Base-by-base conservation (phyloP, 2,888 invertebrate genomes). In the Lepidocyrtoides sp. region DNA sequence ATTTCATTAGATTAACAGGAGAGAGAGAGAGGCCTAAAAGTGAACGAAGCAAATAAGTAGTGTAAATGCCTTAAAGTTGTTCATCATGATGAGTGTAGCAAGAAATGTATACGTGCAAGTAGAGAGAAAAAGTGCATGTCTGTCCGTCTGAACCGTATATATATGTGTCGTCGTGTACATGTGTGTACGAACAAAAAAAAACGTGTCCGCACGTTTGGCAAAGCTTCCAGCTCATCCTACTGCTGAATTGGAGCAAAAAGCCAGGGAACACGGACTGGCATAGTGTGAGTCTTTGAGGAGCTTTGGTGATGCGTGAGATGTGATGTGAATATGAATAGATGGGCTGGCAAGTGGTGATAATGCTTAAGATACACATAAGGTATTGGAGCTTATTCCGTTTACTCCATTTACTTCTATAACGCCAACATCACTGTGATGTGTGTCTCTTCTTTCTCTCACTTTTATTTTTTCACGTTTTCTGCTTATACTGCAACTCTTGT, bases 291-390 rank as follows among this genome's bases (percentile, higher is more conserved):
- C 72, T 66, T 88, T 86, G 41, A 88, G 72, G 88, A 72, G 69
- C 69, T 89, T 87, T 75, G 75, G 87, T 89, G 88, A 82, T 88
- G 90, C 90, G 90, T 90, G 84, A 84, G 90, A 90, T 90, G 90
- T 90, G 90, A 90, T 90, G 84, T 77, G 90, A 90, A 90, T 90
- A 90, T 90, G 90, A 90, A 90, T 90, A 72, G 90, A 89, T 83
- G 89, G 89, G 48, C 90, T 90, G 90, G 90, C 84, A 90, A 90
- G 84, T 84, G 84, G 90, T 90, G 90, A 90, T 90, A 90, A 84
- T 83, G 63, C 81, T 77, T 32, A 88, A 88, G 88, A 88, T 82
- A 82, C 88, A 79, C 63, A 82, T 44, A 87, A 87, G 79, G 88
- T 82, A 77, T 54, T 60, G 57, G n/a, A 82, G 72, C 88, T 83